These are phyloP conservation scores for Rhinella marina DNA, from an alignment of 2,797 vertebrate genomes.

Conservation along the genomic window DNA sequence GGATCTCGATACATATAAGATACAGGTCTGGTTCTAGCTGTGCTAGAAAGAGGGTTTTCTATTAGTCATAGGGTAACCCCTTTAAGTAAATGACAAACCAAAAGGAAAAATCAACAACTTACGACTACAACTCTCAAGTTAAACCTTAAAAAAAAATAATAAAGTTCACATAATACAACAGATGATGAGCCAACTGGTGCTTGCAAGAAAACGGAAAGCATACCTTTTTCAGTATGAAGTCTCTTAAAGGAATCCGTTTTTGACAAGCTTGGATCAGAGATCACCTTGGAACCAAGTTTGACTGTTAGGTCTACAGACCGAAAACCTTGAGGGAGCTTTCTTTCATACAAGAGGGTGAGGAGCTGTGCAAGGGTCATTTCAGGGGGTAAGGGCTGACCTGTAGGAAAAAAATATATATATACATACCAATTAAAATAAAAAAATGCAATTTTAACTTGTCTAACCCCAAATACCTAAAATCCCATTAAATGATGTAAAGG, in stretches of 20 bases:
- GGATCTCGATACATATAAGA: too few species aligned
- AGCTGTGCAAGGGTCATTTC: slow-evolving; percentile 99
- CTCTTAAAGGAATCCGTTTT: slow-evolving; percentile 99
- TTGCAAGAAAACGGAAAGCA: background rate
- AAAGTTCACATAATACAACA: too few species aligned
- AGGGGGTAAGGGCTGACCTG: slow-evolving; percentile 92
- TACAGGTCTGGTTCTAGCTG: too few species aligned
- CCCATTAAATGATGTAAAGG: background rate
- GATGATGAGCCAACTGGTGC: background rate
- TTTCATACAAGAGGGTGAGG: slow-evolving; percentile 92
- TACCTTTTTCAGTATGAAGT: slow-evolving; percentile 97
- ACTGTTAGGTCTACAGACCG: slow-evolving; percentile 95
- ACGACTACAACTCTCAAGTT: too few species aligned
- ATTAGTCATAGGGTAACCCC: too few species aligned
- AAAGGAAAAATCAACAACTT: too few species aligned
- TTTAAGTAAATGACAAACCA: too few species aligned
- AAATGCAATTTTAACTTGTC: background rate
- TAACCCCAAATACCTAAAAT: background rate
- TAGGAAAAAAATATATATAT: background rate
- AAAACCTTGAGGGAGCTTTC: slow-evolving; percentile 95
- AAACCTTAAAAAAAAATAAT: background rate
- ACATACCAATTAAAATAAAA: background rate
- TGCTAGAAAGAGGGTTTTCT: too few species aligned
- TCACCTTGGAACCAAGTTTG: slow-evolving; percentile 96
- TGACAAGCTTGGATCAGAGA: slow-evolving; percentile 93